phyloP scores from a whole-genome alignment of 2,888 invertebrate species.

The Horisme vitalbata region DNA sequence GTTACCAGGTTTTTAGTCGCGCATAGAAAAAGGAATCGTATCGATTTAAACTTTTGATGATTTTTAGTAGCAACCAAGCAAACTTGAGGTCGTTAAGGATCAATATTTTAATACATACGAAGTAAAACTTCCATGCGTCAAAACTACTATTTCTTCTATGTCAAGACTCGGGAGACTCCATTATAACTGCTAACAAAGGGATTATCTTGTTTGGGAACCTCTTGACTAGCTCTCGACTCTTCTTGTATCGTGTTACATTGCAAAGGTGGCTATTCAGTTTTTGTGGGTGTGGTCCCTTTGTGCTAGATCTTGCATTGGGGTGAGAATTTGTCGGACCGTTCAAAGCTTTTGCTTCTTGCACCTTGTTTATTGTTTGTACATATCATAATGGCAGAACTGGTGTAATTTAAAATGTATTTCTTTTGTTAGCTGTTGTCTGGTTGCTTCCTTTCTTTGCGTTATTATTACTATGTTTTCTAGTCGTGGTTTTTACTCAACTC shows the following conservation, averaged over 20 bases:
- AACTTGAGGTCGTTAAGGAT: too few species aligned
- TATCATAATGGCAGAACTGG: constrained; percentile 40
- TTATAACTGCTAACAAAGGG: constrained; percentile 77
- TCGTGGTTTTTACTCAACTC: too few species aligned
- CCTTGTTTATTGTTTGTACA: constrained; percentile 49
- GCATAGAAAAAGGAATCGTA: too few species aligned
- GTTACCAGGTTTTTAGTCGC: too few species aligned
- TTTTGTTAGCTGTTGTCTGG: constrained; percentile 14
- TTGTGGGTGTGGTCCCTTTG: constrained; percentile 71
- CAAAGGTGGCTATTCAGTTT: constrained; percentile 67
- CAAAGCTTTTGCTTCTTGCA: constrained; percentile 56
- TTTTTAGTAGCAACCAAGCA: too few species aligned
- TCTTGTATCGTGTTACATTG: constrained; percentile 70
- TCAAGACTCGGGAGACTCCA: constrained; percentile 61
- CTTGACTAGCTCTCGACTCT: constrained; percentile 70
- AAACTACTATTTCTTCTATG: constrained; percentile 4
- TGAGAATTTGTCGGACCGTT: constrained; percentile 62
- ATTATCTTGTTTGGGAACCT: constrained; percentile 81
- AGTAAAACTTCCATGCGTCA: background rate
- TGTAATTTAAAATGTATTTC: constrained; percentile 46
- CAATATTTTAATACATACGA: background rate
- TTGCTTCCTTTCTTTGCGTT: constrained; percentile 7
- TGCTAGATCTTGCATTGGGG: constrained; percentile 45
- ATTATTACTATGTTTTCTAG: too few species aligned
- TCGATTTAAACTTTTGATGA: too few species aligned